Conservation (phyloP, 2,113 vertebrate species). For the Suricata suricatta region DNA sequence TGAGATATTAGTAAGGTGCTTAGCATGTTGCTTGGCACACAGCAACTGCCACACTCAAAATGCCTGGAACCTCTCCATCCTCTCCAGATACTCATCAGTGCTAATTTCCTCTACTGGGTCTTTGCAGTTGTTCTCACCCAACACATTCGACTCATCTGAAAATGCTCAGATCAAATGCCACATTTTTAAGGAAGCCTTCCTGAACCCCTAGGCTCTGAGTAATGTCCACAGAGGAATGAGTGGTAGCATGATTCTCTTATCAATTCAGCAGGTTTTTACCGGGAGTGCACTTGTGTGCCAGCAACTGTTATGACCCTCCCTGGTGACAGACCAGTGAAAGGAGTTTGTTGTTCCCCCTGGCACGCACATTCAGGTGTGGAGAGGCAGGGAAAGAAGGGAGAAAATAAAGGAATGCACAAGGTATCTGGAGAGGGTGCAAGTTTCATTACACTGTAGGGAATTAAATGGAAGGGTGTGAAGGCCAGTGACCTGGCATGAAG, state of each 20-base stretch:
- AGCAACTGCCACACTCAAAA: too few species aligned
- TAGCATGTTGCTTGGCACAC: not conserved
- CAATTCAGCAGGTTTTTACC: not conserved
- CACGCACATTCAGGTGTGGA: not conserved
- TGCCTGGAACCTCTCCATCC: not conserved
- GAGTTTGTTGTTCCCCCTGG: not conserved
- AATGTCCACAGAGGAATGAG: not conserved
- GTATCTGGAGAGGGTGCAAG: not conserved
- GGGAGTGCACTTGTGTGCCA: rapidly evolving
- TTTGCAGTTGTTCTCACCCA: not conserved
- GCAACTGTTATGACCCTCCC: not conserved
- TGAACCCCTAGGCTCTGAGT: not conserved
- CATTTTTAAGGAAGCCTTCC: not conserved
- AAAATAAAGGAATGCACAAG: not conserved
- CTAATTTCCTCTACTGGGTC: not conserved
- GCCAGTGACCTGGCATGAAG: not conserved
- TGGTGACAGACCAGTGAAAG: not conserved
- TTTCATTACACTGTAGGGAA: not conserved
- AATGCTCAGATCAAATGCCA: not conserved
- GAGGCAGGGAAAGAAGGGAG: not conserved
- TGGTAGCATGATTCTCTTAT: not conserved
- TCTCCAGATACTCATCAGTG: too few species aligned
- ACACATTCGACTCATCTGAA: not conserved
- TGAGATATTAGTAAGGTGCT: not conserved
- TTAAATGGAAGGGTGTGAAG: not conserved